phyloP scores from a whole-genome alignment of 1,140 invertebrate species.

The Brachionus sp. region DNA sequence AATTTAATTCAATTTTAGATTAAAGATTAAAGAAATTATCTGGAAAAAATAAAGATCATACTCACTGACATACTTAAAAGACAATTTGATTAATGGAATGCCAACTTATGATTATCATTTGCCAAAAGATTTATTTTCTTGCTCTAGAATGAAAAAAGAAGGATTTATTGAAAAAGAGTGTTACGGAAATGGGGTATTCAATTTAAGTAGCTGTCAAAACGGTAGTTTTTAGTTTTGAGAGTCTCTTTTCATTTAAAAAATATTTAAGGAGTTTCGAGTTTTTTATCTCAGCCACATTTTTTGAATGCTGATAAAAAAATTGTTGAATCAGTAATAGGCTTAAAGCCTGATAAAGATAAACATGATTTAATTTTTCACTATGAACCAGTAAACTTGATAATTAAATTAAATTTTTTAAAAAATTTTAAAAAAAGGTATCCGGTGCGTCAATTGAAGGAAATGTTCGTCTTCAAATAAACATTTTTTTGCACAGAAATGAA shows the following conservation, averaged over 20 bases:
- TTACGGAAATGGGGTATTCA: slow-evolving; percentile 10
- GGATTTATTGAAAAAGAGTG: neutral
- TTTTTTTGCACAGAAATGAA: neutral
- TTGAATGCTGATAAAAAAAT: slow-evolving; percentile 26
- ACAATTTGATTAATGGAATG: neutral
- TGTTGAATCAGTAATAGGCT: neutral
- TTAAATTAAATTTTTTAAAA: neutral
- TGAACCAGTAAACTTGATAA: slow-evolving; percentile 31
- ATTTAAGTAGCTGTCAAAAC: neutral
- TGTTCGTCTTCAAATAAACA: neutral
- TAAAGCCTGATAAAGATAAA: neutral
- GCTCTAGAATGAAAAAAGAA: slow-evolving; percentile 13
- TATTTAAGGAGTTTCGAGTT: neutral
- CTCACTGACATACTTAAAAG: neutral
- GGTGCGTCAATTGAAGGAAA: neutral
- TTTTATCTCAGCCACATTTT: slow-evolving; percentile 43
- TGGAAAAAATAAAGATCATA: too few relatives aligned
- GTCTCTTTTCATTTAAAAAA: too few relatives aligned
- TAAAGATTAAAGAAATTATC: too few relatives aligned
- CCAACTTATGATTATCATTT: slow-evolving; percentile 24
- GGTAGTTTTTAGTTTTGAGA: too few relatives aligned
- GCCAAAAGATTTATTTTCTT: neutral
- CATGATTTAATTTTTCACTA: slow-evolving; percentile 39
- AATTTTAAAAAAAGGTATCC: too few relatives aligned
- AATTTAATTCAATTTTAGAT: neutral